phyloP scores from a whole-genome alignment of 2,113 vertebrate species.

The Istiophorus platypterus region DNA sequence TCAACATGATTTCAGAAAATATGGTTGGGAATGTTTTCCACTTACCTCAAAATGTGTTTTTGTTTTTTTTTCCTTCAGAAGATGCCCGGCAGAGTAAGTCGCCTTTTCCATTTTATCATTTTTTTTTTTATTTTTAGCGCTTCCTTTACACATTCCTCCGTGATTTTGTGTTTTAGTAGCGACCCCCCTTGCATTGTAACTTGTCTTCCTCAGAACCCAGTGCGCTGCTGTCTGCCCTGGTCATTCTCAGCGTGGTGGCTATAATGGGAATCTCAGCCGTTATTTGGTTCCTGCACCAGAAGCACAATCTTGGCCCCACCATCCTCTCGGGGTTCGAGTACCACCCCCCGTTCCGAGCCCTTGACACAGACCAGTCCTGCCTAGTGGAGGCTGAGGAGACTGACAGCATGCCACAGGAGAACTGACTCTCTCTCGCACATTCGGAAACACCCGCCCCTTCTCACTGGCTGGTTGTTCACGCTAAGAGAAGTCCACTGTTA shows the following conservation, averaged over 20 bases:
- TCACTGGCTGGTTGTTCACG: slow-evolving; percentile 19
- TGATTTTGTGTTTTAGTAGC: slow-evolving; percentile 6
- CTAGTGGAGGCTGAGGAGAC: slow-evolving; percentile 88
- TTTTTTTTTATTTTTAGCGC: too few relatives aligned
- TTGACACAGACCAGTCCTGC: slow-evolving; percentile 83
- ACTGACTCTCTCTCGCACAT: not conserved
- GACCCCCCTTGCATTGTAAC: slow-evolving; percentile 58
- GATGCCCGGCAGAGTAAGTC: slow-evolving; percentile 73
- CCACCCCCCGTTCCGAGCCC: slow-evolving; percentile 80
- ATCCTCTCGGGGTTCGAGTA: slow-evolving; percentile 83
- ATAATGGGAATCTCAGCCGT: slow-evolving; percentile 83
- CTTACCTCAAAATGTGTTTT: slow-evolving; percentile 27
- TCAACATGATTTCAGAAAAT: not conserved
- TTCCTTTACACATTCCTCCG: slow-evolving; percentile 41
- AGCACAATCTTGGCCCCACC: slow-evolving; percentile 70
- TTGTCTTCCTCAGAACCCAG: slow-evolving; percentile 68
- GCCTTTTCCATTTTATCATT: slow-evolving; percentile 4
- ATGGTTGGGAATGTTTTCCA: slow-evolving; percentile 1
- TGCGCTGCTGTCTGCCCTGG: slow-evolving; percentile 82
- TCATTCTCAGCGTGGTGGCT: slow-evolving; percentile 85
- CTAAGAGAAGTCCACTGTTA: slow-evolving; percentile 18
- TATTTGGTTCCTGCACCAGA: slow-evolving; percentile 88
- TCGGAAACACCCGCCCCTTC: not conserved
- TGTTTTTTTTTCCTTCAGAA: slow-evolving; percentile 43
- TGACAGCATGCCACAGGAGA: slow-evolving; percentile 77